Base-by-base conservation (phyloP, 2,888 invertebrate species). In the Tridacna crocea region DNA sequence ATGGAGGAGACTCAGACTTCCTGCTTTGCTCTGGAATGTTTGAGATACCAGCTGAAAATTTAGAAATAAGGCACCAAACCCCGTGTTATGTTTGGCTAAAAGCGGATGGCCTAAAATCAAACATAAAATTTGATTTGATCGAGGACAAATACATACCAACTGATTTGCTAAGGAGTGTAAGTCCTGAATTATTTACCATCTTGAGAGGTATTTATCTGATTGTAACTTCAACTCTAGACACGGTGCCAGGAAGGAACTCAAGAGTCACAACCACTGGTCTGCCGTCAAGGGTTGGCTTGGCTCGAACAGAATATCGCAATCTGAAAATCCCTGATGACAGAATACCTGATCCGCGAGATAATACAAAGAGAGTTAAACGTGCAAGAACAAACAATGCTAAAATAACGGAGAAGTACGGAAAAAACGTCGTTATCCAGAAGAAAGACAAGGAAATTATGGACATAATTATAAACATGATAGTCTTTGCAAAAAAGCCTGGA, bases 1-100 rank as follows among this genome's bases (percentile, higher is more conserved):
- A 88, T 47, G 80, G 82, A 36, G 86, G 88, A 0, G 88, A 89
- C 58, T 84, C 79, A 19, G 88, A 89, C 72, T 85, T 87, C 47
- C 48, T 89, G 0, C 22, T 87, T 1, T 78, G 85, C 19, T 87
- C 87, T 12, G 85, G 82, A 13, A 79, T 61, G 55, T 65, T 84
- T 17, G 36, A 77, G 26, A 81, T 89, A 47, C 88, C 88, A 0
- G 73, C 77, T 10, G 79, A 72, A 0, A 65, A 76, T 55, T 27
- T 89, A 4, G 85, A 80, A 55, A 75, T 58, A 17, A 66, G 85
- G 19, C 24, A 74, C 6, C 84, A 85, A n/a, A 78, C 76, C 6
- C 87, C 85, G 0, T 83, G 85, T 80, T 88, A 83, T 73, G 83
- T 87, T 10, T 80, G 81, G 72, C 68, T 89, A 10, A 55, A 72